phyloP scores from a whole-genome alignment of 2,113 vertebrate genomes.

The Cynopterus brachyotis region DNA sequence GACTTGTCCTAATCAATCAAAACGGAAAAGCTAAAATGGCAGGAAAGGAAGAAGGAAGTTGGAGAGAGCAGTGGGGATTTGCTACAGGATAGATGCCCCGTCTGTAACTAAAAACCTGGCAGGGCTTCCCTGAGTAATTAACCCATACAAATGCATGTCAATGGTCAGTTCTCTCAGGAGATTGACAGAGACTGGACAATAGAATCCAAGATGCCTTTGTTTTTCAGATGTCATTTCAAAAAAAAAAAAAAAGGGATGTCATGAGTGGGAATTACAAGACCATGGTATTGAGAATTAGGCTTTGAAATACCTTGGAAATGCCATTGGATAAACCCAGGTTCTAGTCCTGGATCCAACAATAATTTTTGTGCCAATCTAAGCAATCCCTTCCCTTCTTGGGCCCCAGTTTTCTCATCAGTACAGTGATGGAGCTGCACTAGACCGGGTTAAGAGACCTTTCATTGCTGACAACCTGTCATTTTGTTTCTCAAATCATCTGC shows the following conservation, averaged over 20 bases:
- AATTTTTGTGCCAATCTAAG: background rate
- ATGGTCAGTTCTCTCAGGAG: conserved; percentile 27
- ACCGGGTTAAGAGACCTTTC: background rate
- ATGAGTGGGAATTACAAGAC: background rate
- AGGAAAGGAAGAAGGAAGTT: background rate
- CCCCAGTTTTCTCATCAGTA: background rate
- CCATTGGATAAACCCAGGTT: background rate
- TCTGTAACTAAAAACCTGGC: background rate
- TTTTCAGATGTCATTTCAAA: background rate
- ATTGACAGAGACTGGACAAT: background rate
- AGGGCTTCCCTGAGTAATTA: conserved; percentile 62
- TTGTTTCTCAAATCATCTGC: conserved; percentile 22
- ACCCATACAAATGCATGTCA: conserved; percentile 71
- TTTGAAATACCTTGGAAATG: background rate
- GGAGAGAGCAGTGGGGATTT: background rate
- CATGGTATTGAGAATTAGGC: background rate
- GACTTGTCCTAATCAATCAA: background rate
- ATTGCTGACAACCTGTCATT: background rate
- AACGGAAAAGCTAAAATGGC: background rate
- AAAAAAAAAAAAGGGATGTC: background rate
- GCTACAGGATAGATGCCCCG: background rate
- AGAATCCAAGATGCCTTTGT: background rate
- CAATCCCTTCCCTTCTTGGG: background rate
- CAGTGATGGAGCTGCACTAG: background rate
- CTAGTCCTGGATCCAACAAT: background rate